Base-by-base conservation (phyloP, 1,140 invertebrate genomes). In the Aphidius gifuensis region DNA sequence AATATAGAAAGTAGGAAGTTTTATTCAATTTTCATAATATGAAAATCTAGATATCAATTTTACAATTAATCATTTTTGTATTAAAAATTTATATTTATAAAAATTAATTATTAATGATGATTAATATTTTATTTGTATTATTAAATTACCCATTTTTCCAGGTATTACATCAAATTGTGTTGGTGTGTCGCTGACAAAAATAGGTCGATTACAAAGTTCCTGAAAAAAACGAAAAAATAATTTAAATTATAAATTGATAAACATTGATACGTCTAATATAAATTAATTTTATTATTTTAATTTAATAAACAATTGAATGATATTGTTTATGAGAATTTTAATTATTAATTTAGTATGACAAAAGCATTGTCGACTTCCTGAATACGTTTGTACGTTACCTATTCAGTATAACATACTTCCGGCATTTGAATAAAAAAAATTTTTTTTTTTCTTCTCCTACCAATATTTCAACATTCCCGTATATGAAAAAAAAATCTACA, bases 111-210 rank as follows among this genome's bases (percentile, higher is more conserved):
- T 32, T 32, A 32, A 32, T 32, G 4, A 32, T 32, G 23, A 32
- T 32, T 32, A 32, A 32, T 32, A 32, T 16, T 16, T 16, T 16
- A 16, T 16, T 16, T 16, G 1, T 16, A 16, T 32, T 32, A 32
- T 32, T 32, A 32, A 32, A 87, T 88, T 82, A 92, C 92, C 93
- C 82, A 96, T 88, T 85, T 93, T 94, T 16, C 93, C 93, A 5
- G 92, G 87, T 58, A 85, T 86, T 46, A 94, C 88, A 75, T 95
- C 92, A 74, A 94, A 93, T 57, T 89, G 87, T 9, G 87, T 80
- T 11, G 87, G 86, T 5, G 86, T 86, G 77, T 93, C 91, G 72
- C 88, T 86, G 7, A 95, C 87, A 73, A 96, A 95, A 38, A 87
- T 84, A 0, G 92, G 92, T 73, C 88, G 82, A 58, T 82, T 77